phyloP scores from a whole-genome alignment of 1,140 invertebrate species.

The Neelides sp. region DNA sequence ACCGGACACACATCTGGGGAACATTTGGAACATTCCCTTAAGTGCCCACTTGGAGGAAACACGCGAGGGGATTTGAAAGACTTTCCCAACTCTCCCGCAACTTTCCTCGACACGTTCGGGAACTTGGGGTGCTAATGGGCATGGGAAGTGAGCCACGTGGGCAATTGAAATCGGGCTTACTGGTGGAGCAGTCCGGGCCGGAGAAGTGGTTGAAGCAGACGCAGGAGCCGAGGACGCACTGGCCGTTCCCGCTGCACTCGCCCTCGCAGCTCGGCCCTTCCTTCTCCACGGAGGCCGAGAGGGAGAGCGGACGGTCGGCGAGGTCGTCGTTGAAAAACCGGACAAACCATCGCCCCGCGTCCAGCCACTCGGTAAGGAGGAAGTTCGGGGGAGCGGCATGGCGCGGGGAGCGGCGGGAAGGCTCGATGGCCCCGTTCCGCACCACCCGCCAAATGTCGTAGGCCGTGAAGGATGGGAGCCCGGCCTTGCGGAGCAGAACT shows the following conservation, averaged over 20 bases:
- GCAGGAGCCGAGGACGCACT: slow-evolving; percentile 87
- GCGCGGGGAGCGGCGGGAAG: no score
- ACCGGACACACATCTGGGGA: slow-evolving; percentile 81
- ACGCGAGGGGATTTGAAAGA: neutral
- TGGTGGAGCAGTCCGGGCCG: slow-evolving; percentile 80
- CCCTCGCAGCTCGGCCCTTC: slow-evolving; percentile 72
- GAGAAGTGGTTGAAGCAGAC: slow-evolving; percentile 90
- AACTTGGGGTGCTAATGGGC: no score
- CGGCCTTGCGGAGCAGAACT: slow-evolving; percentile 69
- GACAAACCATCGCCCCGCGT: slow-evolving; percentile 87
- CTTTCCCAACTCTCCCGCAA: neutral
- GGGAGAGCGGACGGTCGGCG: slow-evolving; percentile 48
- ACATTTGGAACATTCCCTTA: slow-evolving; percentile 34
- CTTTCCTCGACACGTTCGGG: no score
- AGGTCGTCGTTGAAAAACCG: slow-evolving; percentile 90
- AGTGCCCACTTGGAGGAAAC: no score
- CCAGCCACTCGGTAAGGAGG: slow-evolving; percentile 55
- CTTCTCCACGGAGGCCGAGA: slow-evolving; percentile 59
- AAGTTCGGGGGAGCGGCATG: no score
- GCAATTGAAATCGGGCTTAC: no score
- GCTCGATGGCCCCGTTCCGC: slow-evolving; percentile 64
- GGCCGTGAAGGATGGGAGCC: slow-evolving; percentile 83
- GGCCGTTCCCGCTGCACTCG: slow-evolving; percentile 87
- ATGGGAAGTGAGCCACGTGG: no score
- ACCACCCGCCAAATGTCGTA: slow-evolving; percentile 91